phyloP scores from a whole-genome alignment of 2,888 invertebrate genomes.

The Tipula confusa region DNA sequence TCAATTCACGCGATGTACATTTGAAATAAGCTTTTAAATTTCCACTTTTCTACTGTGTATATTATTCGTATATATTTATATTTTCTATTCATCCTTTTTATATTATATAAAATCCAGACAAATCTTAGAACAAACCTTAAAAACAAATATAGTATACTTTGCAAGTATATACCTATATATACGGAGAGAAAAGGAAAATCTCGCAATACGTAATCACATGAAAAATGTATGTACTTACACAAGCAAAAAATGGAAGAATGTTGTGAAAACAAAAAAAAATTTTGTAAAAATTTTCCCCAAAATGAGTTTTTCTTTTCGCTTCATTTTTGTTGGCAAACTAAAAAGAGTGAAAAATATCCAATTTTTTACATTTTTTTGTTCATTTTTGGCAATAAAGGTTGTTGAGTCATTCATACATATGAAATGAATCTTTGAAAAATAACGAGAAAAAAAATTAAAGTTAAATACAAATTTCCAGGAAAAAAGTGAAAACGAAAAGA shows the following conservation, averaged over 20 bases:
- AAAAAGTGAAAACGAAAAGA: too few relatives aligned
- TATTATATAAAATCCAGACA: not conserved
- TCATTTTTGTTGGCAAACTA: not conserved
- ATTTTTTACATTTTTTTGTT: not conserved
- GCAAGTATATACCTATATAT: too few relatives aligned
- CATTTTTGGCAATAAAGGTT: not conserved
- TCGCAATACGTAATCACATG: not conserved
- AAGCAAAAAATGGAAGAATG: too few relatives aligned
- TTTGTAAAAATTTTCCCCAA: not conserved
- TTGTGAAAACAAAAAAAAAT: too few relatives aligned
- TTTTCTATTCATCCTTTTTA: not conserved
- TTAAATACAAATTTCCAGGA: too few relatives aligned
- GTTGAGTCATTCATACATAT: conserved; percentile 9
- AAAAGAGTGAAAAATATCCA: not conserved
- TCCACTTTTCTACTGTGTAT: not conserved
- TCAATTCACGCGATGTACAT: not conserved
- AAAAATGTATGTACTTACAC: not conserved
- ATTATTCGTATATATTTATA: too few relatives aligned
- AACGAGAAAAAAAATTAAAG: too few relatives aligned
- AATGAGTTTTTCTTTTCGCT: not conserved
- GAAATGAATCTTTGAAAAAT: too few relatives aligned
- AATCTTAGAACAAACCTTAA: too few relatives aligned
- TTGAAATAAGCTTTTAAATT: conserved; percentile 4
- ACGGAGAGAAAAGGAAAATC: not conserved
- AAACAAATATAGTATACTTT: too few relatives aligned